Evolutionary conservation across 2,113 vertebrate species (phyloP).

Genomic region (Egretta garzetta): DNA sequence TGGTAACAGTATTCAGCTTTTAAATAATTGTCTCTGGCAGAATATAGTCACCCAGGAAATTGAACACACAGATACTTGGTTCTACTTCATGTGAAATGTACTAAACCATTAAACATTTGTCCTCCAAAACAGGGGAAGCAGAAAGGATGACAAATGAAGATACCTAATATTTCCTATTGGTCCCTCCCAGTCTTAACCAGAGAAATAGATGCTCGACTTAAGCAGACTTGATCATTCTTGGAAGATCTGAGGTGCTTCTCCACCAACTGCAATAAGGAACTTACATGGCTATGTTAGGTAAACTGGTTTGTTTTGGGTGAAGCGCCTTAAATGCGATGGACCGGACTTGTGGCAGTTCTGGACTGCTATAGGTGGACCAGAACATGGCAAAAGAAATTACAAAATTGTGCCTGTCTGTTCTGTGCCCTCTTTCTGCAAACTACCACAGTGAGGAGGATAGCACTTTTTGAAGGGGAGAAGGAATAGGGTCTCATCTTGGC

Average conservation of each 20-base stretch:
- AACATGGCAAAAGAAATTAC: not conserved
- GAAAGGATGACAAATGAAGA: not conserved
- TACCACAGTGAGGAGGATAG: not conserved
- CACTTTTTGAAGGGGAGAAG: not conserved
- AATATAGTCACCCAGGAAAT: not conserved
- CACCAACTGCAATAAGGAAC: not conserved
- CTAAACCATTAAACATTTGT: not conserved
- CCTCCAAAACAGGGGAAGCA: not conserved
- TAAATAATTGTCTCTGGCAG: not conserved
- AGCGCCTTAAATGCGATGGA: not conserved
- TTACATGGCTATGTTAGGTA: not conserved
- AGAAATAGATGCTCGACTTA: not conserved
- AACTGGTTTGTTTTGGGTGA: not conserved
- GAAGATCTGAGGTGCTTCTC: not conserved
- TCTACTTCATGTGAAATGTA: not conserved
- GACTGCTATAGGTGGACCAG: not conserved
- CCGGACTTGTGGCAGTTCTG: not conserved
- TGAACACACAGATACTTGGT: not conserved
- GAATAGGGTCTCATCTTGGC: not conserved
- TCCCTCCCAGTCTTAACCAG: not conserved
- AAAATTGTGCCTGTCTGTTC: not conserved
- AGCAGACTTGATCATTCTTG: not conserved
- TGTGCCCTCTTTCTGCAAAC: not conserved
- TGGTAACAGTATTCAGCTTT: not conserved
- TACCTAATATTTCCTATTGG: not conserved